These are phyloP conservation scores for Rhagophthalmus giganteus DNA, from an alignment of 2,888 invertebrate species.

Conservation along the genomic window DNA sequence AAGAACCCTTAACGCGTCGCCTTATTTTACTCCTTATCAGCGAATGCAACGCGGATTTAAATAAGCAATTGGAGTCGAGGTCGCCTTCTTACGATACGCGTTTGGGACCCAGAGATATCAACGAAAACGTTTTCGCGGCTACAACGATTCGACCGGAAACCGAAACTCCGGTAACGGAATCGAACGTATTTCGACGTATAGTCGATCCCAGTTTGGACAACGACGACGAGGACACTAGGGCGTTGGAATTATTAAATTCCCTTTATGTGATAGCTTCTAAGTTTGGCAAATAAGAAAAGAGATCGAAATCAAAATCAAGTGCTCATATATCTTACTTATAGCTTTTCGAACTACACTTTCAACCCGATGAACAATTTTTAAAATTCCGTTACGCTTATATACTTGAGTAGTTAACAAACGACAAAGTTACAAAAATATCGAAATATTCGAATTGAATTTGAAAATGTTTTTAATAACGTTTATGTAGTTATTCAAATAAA, in stretches of 20 bases:
- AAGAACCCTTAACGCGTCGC: slow-evolving; percentile 74
- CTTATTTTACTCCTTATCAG: slow-evolving; percentile 76
- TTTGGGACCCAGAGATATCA: too few species aligned
- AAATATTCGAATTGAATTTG: too few species aligned
- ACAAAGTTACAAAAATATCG: too few species aligned
- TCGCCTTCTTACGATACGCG: slow-evolving; percentile 31
- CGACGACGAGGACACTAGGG: slow-evolving; percentile 71
- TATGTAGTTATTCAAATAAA: too few species aligned
- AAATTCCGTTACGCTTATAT: too few species aligned
- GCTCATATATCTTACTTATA: slow-evolving; percentile 23
- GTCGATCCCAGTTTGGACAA: slow-evolving; percentile 44
- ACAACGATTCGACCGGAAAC: not conserved
- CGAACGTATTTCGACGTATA: slow-evolving; percentile 25
- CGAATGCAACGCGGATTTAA: slow-evolving; percentile 67
- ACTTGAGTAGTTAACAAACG: too few species aligned
- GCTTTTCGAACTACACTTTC: too few species aligned
- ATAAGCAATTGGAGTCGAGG: slow-evolving; percentile 34
- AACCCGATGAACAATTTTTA: too few species aligned
- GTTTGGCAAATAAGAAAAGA: slow-evolving; percentile 65
- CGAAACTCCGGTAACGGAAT: slow-evolving; percentile 15
- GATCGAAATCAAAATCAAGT: slow-evolving; percentile 9
- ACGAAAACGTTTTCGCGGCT: slow-evolving; percentile 37
- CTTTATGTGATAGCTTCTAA: slow-evolving; percentile 82
- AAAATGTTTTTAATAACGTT: too few species aligned
- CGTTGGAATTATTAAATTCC: slow-evolving; percentile 79